A percentile compares a stretch with the other conserved stretches of the same genome.
phyloP scores from a whole-genome alignment of 35 echinoderm and acorn worm species.

The Lytechinus variegatus region DNA sequence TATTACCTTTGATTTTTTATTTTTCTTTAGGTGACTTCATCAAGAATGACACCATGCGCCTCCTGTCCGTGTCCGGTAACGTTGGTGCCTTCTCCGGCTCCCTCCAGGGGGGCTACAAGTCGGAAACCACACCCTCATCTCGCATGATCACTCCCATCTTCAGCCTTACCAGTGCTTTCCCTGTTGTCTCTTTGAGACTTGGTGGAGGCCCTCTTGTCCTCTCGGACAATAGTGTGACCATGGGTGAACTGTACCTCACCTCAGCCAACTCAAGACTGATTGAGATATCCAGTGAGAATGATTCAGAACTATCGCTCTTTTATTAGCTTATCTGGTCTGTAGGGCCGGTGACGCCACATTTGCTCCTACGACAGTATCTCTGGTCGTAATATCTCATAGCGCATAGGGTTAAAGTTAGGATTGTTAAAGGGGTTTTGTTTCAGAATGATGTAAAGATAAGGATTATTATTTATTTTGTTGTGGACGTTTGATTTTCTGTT shows the following conservation, averaged over 20 bases:
- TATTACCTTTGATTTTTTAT: not conserved
- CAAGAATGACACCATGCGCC: slow-evolving; percentile 16
- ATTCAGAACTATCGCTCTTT: no score
- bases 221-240: not conserved
- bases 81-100: not conserved
- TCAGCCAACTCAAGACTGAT: slow-evolving; percentile 16
- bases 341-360: no score
- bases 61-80: not conserved
- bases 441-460: no score
- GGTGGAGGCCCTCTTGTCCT: not conserved
- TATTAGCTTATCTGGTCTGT: no score
- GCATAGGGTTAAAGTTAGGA: no score
- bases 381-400: no score
- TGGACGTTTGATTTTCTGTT: no score
- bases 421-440: no score
- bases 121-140: not conserved
- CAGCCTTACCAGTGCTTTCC: not conserved
- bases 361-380: no score
- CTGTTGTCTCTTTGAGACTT: not conserved
- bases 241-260: slow-evolving; percentile 35
- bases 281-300: slow-evolving; percentile 3
- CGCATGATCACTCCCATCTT: slow-evolving; percentile 26
- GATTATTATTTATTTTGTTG: no score
- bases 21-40: slow-evolving; percentile 43
- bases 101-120: slow-evolving; percentile 10